phyloP scores from a whole-genome alignment of 2,113 vertebrate genomes.

The Nansenia antarctica region DNA sequence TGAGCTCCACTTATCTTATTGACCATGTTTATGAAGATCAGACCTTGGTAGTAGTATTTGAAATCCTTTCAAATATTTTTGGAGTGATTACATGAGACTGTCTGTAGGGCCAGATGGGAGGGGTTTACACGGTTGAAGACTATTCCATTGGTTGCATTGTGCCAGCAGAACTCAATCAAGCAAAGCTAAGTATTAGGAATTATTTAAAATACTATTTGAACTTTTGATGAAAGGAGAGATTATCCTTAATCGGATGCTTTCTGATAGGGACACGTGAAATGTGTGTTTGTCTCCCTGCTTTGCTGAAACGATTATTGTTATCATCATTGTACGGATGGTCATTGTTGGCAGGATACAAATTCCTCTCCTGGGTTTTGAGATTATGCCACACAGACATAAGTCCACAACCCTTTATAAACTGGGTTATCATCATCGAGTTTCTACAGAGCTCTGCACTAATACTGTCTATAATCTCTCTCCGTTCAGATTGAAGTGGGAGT shows the following conservation, averaged over 20 bases:
- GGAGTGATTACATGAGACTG: no score
- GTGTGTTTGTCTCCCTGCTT: neutral
- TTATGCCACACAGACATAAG: neutral
- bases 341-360: neutral
- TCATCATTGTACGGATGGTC: neutral
- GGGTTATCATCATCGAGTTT: constrained; percentile 19
- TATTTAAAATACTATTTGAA: no score
- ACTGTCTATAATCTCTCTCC: constrained; percentile 35
- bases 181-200: no score
- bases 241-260: neutral
- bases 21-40: no score
- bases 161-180: no score
- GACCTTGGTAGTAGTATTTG: no score
- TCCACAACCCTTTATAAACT: constrained; percentile 3
- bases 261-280: neutral
- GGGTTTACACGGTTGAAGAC: no score
- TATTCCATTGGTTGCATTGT: no score
- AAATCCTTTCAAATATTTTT: no score
- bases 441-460: constrained; percentile 21
- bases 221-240: no score
- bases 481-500: constrained; percentile 34
- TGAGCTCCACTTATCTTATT: no score
- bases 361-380: neutral
- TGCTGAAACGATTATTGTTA: neutral
- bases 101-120: no score